phyloP scores from a whole-genome alignment of 2,113 vertebrate genomes.

The Pardalotus punctatus region DNA sequence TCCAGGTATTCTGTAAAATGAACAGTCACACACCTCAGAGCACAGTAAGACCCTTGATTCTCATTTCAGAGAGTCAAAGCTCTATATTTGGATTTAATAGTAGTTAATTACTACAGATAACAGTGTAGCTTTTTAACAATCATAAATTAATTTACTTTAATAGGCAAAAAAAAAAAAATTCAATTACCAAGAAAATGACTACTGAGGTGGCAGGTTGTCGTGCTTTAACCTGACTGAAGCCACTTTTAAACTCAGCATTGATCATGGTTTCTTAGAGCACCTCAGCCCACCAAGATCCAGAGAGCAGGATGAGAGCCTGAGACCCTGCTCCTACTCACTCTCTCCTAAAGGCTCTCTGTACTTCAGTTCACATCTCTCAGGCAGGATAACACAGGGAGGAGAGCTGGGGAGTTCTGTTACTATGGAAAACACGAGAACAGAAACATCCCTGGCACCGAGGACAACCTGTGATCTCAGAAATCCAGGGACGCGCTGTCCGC shows the following conservation, averaged over 20 bases:
- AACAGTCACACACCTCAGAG: background rate
- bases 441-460: background rate
- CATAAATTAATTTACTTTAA: background rate
- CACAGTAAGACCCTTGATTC: background rate
- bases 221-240: background rate
- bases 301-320: background rate
- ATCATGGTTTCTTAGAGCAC: fast-evolving
- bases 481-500: background rate
- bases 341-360: background rate
- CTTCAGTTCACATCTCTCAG: background rate
- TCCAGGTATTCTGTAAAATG: too few species aligned
- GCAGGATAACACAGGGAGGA: background rate
- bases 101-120: background rate
- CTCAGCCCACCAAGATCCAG: background rate
- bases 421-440: background rate
- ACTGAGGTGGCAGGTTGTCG: background rate
- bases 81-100: background rate
- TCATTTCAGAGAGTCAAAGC: background rate
- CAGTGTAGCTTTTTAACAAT: background rate
- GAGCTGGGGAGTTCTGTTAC: background rate
- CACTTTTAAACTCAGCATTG: background rate
- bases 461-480: constrained; percentile 33
- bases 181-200: background rate
- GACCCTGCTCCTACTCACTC: background rate
- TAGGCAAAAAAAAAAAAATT: background rate